Evolutionary conservation across 2,888 invertebrate genomes (phyloP).

Genomic region (Hypsopygia costalis): DNA sequence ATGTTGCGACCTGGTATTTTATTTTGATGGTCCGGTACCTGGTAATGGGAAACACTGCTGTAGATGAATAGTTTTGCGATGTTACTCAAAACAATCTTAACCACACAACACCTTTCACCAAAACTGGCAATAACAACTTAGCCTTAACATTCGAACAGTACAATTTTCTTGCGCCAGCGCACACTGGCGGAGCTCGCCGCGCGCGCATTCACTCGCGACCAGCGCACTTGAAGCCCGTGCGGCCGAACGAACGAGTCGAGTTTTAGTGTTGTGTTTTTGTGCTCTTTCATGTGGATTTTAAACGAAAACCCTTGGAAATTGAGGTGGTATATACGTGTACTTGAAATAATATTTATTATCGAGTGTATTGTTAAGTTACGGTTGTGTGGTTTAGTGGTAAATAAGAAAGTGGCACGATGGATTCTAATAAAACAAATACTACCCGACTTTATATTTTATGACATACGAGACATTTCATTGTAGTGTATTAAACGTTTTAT

Average conservation of each 20-base stretch:
- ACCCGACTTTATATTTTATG: too few species aligned
- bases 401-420: background rate
- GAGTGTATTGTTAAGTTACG: background rate
- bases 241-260: conserved; percentile 10
- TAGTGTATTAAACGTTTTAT: too few species aligned
- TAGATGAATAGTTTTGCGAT: too few species aligned
- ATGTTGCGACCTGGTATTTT: too few species aligned
- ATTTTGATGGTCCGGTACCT: too few species aligned
- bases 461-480: too few species aligned
- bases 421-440: too few species aligned
- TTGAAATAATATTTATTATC: background rate
- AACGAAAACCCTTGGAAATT: background rate
- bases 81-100: too few species aligned
- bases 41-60: too few species aligned
- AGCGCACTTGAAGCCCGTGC: conserved; percentile 32
- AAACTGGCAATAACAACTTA: conserved; percentile 15
- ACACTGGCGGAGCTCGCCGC: conserved; percentile 17
- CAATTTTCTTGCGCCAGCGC: conserved; percentile 25
- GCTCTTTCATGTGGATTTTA: background rate
- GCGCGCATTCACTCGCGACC: conserved; percentile 44
- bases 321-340: background rate
- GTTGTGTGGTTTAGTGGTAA: conserved; percentile 7
- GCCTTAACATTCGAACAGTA: conserved; percentile 41
- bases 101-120: too few species aligned
- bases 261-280: conserved; percentile 8